Base-by-base conservation (phyloP, 2,888 invertebrate species). In the Chrysolina haemoptera region DNA sequence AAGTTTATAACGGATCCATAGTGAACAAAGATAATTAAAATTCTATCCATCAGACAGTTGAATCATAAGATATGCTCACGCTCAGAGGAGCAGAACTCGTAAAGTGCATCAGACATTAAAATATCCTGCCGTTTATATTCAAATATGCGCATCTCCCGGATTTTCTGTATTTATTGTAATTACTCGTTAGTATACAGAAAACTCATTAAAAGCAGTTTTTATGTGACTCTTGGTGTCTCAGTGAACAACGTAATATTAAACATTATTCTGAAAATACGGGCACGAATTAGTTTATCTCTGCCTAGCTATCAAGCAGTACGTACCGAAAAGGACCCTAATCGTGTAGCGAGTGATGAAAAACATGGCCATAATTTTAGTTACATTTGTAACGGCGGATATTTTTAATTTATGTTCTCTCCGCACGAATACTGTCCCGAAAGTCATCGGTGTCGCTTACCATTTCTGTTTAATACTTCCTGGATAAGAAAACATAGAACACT, bases 151-250 rank as follows among this genome's bases (percentile, higher is more conserved):
- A 53, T 53, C 18, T 53, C 20, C 12, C 11, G 20, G 53, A 22
- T 12, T 20, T 20, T 53, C 18, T 18, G 20, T 9, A 53, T 53
- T 1, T 0, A 12, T 0, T 4, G 20, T 20, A 53, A 18, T 53
- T 53, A 12, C 20, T n/a, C n/a, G 48, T 48, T 16, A 48, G 16
- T 16, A 48, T 12, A 18, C 18, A 53, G 53, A 12, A 53, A 53
- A 20, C 22, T 4, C 53, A 53, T 53, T 53, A 53, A 53, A 53
- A 53, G 20, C 53, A 11, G 53, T 53, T 53, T 53, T 53, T 14
- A 53, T 53, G 53, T 6, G 53, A 18, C 20, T 11, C 20, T 5
- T 20, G 12, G 18, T 53, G 53, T 20, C 53, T 20, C 53, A 20
- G 5, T 53, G 5, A 11, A 16, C 16, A 2, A 16, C 48, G 16